These are phyloP conservation scores for Drusus annulatus DNA, from an alignment of 1,140 invertebrate species.

Conservation along the genomic window DNA sequence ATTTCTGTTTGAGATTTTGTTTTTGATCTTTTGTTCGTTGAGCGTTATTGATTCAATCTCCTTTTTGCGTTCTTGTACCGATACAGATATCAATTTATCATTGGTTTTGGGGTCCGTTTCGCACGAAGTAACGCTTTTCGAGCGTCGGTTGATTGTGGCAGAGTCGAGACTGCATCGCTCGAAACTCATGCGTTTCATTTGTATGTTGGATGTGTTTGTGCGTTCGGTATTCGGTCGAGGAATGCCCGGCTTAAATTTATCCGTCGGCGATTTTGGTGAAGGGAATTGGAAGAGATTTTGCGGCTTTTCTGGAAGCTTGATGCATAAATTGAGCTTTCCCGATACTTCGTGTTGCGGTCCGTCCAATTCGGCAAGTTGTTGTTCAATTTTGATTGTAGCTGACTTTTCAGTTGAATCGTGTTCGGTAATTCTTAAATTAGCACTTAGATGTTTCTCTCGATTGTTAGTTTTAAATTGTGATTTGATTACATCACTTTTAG, in stretches of 20 bases:
- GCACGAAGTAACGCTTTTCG: conserved; percentile 58
- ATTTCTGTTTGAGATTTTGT: conserved; percentile 36
- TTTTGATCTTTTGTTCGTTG: conserved; percentile 35
- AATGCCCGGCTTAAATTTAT: conserved; percentile 47
- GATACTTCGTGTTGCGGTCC: conserved; percentile 4
- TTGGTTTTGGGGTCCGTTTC: conserved; percentile 47
- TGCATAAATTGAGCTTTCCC: conserved; percentile 34
- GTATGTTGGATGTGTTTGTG: conserved; percentile 62
- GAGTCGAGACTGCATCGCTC: conserved; percentile 70
- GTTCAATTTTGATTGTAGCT: background rate
- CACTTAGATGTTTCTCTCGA: conserved; percentile 15
- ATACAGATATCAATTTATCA: conserved; percentile 64
- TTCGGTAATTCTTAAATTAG: conserved; percentile 22
- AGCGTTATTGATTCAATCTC: conserved; percentile 67
- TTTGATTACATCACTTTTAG: background rate
- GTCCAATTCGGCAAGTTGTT: background rate
- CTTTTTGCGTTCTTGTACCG: conserved; percentile 68
- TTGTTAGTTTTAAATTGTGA: background rate
- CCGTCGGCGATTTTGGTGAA: conserved; percentile 38
- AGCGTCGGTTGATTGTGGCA: conserved; percentile 62
- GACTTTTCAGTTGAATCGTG: background rate
- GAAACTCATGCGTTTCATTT: conserved; percentile 68
- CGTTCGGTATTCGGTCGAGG: conserved; percentile 47
- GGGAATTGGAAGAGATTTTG: conserved; percentile 32
- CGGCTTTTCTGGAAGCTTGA: conserved; percentile 38